phyloP scores from a whole-genome alignment of 2,888 invertebrate genomes.

The Deilephila porcellus region DNA sequence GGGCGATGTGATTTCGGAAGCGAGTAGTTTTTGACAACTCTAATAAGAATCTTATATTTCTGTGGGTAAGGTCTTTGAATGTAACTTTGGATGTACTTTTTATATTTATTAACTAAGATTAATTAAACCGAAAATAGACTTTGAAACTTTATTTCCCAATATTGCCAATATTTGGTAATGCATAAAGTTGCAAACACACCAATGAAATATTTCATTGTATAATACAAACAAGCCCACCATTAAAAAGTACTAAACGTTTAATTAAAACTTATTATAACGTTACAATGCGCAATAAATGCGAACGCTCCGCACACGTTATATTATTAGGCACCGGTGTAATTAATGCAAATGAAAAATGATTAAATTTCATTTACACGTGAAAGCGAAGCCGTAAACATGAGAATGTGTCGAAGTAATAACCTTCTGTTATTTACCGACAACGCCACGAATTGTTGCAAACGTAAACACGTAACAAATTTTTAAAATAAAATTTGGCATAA shows the following conservation, averaged over 20 bases:
- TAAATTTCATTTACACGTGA: conserved; percentile 41
- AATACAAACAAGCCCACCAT: neutral
- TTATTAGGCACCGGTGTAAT: conserved; percentile 15
- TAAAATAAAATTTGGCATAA: conserved; percentile 32
- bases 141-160: too few species aligned
- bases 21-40: too few species aligned
- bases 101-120: too few species aligned
- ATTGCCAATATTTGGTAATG: too few species aligned
- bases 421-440: conserved; percentile 20
- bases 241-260: neutral
- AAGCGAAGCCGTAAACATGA: conserved; percentile 39
- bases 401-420: conserved; percentile 41
- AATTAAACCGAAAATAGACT: too few species aligned
- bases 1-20: too few species aligned
- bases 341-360: conserved; percentile 38
- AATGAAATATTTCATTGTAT: too few species aligned
- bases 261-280: neutral
- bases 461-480: conserved; percentile 37
- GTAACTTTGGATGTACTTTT: too few species aligned
- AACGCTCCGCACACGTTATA: conserved; percentile 4
- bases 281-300: neutral
- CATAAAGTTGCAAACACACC: too few species aligned
- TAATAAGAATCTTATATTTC: too few species aligned
- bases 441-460: conserved; percentile 31
- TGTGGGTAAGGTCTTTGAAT: too few species aligned